A percentile compares a stretch with the other conserved stretches of the same genome.
These are phyloP conservation scores for Andricus quercusramuli DNA, from an alignment of 2,888 invertebrate species.

Conservation along the genomic window DNA sequence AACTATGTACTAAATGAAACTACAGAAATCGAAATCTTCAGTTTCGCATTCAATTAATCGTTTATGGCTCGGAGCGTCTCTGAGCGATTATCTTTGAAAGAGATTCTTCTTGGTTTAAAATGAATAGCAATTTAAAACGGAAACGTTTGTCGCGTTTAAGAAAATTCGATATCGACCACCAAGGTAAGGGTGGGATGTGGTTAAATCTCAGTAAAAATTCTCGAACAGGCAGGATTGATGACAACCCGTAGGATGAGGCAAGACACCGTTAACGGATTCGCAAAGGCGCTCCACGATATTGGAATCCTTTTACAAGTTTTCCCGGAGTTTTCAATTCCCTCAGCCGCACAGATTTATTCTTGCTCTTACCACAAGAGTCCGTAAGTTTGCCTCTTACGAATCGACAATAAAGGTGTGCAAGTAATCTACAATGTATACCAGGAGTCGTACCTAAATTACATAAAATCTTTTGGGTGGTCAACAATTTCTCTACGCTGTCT, in stretches of 20 bases:
- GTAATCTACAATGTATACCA: not conserved
- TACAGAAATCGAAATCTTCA: not conserved
- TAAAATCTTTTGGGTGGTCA: too few relatives aligned
- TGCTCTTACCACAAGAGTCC: slow-evolving; percentile 36
- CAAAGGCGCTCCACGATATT: slow-evolving; percentile 53
- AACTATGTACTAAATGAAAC: not conserved
- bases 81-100: not conserved
- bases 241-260: slow-evolving; percentile 44
- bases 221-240: slow-evolving; percentile 32
- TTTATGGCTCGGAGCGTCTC: not conserved
- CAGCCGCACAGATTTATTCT: slow-evolving; percentile 45
- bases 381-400: slow-evolving; percentile 15
- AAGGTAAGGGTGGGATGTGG: slow-evolving; percentile 8
- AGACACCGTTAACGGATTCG: slow-evolving; percentile 56
- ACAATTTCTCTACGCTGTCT: too few relatives aligned
- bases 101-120: slow-evolving; percentile 16
- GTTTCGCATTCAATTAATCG: not conserved
- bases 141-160: not conserved
- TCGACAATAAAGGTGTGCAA: slow-evolving; percentile 1
- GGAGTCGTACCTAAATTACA: too few relatives aligned
- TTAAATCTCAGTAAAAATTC: slow-evolving; percentile 36
- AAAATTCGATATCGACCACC: slow-evolving; percentile 14
- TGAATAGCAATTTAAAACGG: not conserved
- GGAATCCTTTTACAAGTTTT: slow-evolving; percentile 58
- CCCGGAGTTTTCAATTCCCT: slow-evolving; percentile 47